Conservation (phyloP, 2,113 vertebrate genomes). For the Hassar affinis region DNA sequence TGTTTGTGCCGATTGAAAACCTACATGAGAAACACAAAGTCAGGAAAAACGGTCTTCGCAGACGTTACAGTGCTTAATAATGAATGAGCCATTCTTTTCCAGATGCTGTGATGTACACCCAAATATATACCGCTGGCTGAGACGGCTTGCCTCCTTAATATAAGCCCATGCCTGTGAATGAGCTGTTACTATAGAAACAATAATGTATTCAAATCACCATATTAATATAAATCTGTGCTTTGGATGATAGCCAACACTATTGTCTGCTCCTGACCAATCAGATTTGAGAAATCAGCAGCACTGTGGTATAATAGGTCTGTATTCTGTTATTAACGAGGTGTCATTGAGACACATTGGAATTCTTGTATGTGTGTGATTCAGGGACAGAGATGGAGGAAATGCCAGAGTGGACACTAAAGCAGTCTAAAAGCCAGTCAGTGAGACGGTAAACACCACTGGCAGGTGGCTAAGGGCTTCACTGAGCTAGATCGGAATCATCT, state of each 20-base stretch:
- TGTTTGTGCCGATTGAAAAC: too few species aligned
- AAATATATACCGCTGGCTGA: too few species aligned
- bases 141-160: too few species aligned
- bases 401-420: conserved; percentile 12
- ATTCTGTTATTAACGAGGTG: neutral
- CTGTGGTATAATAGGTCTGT: neutral
- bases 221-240: neutral
- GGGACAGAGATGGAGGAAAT: neutral
- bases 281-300: neutral
- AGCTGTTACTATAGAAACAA: neutral
- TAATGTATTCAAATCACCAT: neutral
- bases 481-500: conserved; percentile 59
- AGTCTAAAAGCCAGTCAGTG: conserved; percentile 54
- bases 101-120: neutral
- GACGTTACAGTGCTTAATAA: neutral
- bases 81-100: neutral
- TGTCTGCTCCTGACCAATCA: neutral
- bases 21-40: too few species aligned
- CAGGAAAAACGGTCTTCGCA: neutral
- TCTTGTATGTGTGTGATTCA: conserved; percentile 16
- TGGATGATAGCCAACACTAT: neutral
- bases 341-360: neutral
- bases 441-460: conserved; percentile 61
- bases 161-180: too few species aligned
- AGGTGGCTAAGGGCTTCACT: conserved; percentile 23